Conservation (phyloP, 2,888 invertebrate genomes). For the Dorcus parallelipipedus region DNA sequence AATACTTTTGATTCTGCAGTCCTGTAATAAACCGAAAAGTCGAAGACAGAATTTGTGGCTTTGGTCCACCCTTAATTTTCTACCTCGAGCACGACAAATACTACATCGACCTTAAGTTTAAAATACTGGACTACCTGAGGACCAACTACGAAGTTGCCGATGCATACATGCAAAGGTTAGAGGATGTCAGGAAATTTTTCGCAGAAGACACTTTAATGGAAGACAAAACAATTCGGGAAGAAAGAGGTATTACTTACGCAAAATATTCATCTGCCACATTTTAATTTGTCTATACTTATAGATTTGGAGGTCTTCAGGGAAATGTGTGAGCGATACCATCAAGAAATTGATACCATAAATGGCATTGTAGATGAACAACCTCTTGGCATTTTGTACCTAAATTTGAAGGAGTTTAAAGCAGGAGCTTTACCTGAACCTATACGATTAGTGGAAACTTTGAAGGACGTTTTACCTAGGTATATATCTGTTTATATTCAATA, state of each 20-base stretch:
- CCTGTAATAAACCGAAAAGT: slow-evolving; percentile 81
- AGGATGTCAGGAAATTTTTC: slow-evolving; percentile 64
- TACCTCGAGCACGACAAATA: slow-evolving; percentile 66
- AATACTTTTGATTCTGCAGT: slow-evolving; percentile 44
- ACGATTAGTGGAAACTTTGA: slow-evolving; percentile 63
- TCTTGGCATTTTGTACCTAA: slow-evolving; percentile 70
- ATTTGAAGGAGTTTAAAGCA: slow-evolving; percentile 68
- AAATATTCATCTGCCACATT: neutral
- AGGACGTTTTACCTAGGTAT: slow-evolving; percentile 63
- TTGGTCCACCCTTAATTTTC: slow-evolving; percentile 67
- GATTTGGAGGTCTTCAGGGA: slow-evolving; percentile 63
- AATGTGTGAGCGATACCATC: slow-evolving; percentile 65
- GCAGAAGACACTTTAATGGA: slow-evolving; percentile 67
- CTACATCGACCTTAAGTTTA: slow-evolving; percentile 53
- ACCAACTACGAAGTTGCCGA: slow-evolving; percentile 62
- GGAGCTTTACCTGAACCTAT: slow-evolving; percentile 69
- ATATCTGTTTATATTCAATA: slow-evolving; percentile 28
- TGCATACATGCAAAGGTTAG: slow-evolving; percentile 64
- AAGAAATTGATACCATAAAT: slow-evolving; percentile 66
- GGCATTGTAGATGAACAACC: slow-evolving; percentile 64
- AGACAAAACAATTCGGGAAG: slow-evolving; percentile 59
- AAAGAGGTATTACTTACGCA: slow-evolving; percentile 50
- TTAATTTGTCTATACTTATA: slow-evolving; percentile 21
- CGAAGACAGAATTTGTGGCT: slow-evolving; percentile 72
- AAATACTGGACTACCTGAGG: slow-evolving; percentile 57